Evolutionary conservation across 2,888 invertebrate species (phyloP), one percentile per base, ranked within the genome.

Genomic region (Formica aserva): DNA sequence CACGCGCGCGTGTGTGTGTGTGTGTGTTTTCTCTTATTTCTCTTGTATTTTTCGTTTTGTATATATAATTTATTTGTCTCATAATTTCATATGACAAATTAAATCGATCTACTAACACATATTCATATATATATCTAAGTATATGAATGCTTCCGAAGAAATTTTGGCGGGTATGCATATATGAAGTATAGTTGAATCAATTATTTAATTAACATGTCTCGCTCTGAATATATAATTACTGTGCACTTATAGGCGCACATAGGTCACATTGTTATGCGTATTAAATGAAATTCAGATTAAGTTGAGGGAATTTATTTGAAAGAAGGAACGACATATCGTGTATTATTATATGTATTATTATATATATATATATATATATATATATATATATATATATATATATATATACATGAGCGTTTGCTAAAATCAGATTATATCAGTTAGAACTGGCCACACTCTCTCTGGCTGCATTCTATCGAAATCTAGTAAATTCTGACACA

Each of bases 251-350:
- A 78, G n/a, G 29, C 52, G 6, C 41, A 26, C 38, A 13, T 22
- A 55, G 38, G 13, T 57, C 57, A 57, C 26, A 22, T n/a, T n/a
- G n/a, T 32, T 45, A 32, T 32, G 75, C 35, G 32, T 22, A 13
- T 71, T 78, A 78, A 60, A 57, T 69, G 71, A 57, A 69, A 78
- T 57, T 78, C 32, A 57, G 32, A 71, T 71, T 29, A 77, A 77
- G 38, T 67, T 29, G 11, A 9, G n/a, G 13, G n/a, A 69, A 69
- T 69, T 32, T 32, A 6, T 52, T 32, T 29, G n/a, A 15, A 2
- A 48, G 48, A 69, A 52, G 13, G 18, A 60, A 32, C 6, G 13
- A 32, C 15, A 48, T 65, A 48, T 29, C 22, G 78, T 22, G 45
- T 78, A 4, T n/a, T n/a, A n/a, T n/a, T n/a, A n/a, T n/a, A n/a